A percentile compares a stretch with the other conserved stretches of the same genome.
Conservation (phyloP, 2,113 vertebrate genomes). For the Pachycephala philippinensis region DNA sequence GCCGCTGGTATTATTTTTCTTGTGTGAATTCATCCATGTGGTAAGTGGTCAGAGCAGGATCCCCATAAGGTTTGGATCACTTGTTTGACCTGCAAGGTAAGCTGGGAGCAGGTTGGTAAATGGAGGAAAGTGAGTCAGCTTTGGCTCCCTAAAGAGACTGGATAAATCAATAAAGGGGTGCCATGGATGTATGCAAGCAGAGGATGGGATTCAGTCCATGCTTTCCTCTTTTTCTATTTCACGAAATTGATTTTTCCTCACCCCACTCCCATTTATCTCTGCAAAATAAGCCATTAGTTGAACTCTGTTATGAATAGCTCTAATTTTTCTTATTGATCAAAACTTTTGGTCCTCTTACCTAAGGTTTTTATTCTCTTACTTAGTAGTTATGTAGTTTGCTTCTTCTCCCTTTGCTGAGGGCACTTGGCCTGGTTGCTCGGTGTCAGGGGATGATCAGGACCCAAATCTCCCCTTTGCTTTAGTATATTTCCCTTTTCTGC, state of each 20-base stretch:
- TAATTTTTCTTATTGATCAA: neutral
- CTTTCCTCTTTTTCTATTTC: neutral
- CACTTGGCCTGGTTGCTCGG: neutral
- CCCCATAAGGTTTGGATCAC: neutral
- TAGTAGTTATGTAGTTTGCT: neutral
- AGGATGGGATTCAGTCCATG: neutral
- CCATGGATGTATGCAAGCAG: neutral
- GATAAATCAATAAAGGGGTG: neutral
- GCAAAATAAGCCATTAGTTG: neutral
- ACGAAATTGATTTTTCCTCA: neutral
- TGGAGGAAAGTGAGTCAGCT: neutral
- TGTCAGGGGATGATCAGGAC: neutral
- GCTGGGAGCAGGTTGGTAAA: neutral
- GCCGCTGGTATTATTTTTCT: neutral
- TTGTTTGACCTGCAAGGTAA: neutral
- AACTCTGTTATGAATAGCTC: neutral
- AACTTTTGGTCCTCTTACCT: neutral
- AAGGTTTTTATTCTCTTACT: neutral
- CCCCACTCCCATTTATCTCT: rapidly evolving
- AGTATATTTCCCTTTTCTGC: neutral
- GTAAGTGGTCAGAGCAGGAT: neutral
- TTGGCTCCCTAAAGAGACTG: neutral
- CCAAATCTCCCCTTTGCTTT: neutral
- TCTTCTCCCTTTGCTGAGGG: neutral
- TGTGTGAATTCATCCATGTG: neutral